Evolutionary conservation across 2,113 vertebrate genomes (phyloP).

Genomic region (Corydoras maculifer): DNA sequence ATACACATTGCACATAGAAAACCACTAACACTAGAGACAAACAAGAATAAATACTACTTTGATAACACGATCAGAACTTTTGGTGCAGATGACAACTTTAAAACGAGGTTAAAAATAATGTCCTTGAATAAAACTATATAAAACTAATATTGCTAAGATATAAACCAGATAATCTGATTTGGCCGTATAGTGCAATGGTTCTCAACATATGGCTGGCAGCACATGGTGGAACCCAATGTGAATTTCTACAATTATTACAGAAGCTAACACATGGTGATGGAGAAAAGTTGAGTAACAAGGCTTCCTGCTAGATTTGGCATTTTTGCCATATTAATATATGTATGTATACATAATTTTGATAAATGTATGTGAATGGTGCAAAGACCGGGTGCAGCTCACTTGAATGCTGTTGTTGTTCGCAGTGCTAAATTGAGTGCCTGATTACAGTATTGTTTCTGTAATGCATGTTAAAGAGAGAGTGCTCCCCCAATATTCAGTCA

Average conservation of each 20-base stretch:
- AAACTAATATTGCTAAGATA: neutral
- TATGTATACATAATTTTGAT: too few species aligned
- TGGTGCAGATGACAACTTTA: slow-evolving; percentile 7
- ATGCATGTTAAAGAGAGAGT: too few species aligned
- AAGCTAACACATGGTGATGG: neutral
- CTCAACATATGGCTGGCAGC: neutral
- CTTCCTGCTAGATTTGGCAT: too few species aligned
- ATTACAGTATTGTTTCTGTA: too few species aligned
- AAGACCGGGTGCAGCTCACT: too few species aligned
- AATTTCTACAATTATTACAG: neutral
- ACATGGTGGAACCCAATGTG: neutral
- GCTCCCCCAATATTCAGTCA: too few species aligned
- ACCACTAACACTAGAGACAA: slow-evolving; percentile 3
- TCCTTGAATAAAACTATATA: neutral
- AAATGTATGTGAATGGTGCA: too few species aligned
- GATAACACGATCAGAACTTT: slow-evolving; percentile 3
- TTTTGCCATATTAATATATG: too few species aligned
- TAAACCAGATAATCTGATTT: neutral
- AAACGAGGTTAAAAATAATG: neutral
- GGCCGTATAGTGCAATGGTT: neutral
- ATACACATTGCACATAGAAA: neutral
- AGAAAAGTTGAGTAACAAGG: too few species aligned
- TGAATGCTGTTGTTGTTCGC: too few species aligned
- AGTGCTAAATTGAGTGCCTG: too few species aligned
- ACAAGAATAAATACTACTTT: slow-evolving; percentile 13